phyloP scores from a whole-genome alignment of 1,140 invertebrate genomes.

The Trichogramma pretiosum region DNA sequence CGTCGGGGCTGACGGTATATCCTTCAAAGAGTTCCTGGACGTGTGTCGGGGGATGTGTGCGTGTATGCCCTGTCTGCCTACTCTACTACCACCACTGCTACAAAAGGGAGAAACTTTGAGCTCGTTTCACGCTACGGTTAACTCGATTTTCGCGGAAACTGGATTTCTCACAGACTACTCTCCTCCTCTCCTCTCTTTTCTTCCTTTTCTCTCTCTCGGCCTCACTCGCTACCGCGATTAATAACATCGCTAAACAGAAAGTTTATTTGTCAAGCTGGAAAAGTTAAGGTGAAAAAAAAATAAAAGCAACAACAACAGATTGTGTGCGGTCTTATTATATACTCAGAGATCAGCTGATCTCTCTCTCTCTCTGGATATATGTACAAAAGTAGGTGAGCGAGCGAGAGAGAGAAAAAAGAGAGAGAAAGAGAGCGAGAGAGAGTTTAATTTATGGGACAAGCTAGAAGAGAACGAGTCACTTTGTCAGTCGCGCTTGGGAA shows the following conservation, averaged over 20 bases:
- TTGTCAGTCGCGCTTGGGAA: not conserved
- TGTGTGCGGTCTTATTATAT: too few relatives aligned
- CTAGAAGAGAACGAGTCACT: not conserved
- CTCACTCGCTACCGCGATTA: not conserved
- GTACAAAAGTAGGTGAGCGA: not conserved
- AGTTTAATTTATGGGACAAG: slow-evolving; percentile 6
- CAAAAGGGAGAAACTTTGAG: slow-evolving; percentile 14
- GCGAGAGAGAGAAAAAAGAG: not conserved
- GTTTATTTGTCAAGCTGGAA: slow-evolving; percentile 4
- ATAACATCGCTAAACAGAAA: not conserved
- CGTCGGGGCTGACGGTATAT: not conserved
- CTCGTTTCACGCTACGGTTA: slow-evolving; percentile 15
- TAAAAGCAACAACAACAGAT: not conserved
- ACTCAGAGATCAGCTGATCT: too few relatives aligned
- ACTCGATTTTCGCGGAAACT: slow-evolving; percentile 14
- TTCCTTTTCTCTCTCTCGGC: not conserved
- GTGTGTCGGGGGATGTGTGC: not conserved
- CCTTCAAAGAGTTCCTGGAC: slow-evolving; percentile 12
- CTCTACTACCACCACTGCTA: too few relatives aligned
- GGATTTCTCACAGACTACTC: too few relatives aligned
- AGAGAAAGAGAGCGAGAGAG: not conserved
- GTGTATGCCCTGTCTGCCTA: too few relatives aligned
- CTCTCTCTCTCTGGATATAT: too few relatives aligned
- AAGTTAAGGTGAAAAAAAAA: not conserved
- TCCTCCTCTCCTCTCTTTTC: too few relatives aligned